These are phyloP conservation scores for Sinonovacula constricta DNA, from an alignment of 1,140 invertebrate species.

Conservation along the genomic window DNA sequence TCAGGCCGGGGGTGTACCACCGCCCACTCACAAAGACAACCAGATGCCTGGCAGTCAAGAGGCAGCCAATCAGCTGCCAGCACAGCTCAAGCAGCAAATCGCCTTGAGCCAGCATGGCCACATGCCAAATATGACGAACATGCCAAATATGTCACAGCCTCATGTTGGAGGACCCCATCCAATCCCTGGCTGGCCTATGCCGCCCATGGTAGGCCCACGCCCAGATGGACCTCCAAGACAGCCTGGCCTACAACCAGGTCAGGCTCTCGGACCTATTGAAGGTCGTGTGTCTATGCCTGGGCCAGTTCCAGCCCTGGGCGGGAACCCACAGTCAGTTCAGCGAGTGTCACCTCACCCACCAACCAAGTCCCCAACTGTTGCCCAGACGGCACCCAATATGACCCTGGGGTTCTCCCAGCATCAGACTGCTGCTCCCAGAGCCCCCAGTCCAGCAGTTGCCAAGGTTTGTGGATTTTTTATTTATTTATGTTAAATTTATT, in stretches of 20 bases:
- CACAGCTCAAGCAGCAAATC: conserved; percentile 39
- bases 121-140: neutral
- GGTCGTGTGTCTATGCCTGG: conserved; percentile 37
- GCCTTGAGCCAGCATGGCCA: conserved; percentile 25
- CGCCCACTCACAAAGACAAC: neutral
- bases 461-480: too few relatives aligned
- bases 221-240: conserved; percentile 26
- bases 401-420: conserved; percentile 50
- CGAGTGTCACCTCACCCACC: conserved; percentile 58
- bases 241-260: conserved; percentile 14
- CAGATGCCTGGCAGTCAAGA: conserved; percentile 46
- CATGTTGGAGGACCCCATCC: conserved; percentile 8
- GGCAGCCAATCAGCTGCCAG: conserved; percentile 38
- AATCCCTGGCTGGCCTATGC: conserved; percentile 18
- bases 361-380: conserved; percentile 61
- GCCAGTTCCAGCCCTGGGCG: conserved; percentile 39
- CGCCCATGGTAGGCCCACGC: conserved; percentile 7
- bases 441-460: conserved; percentile 48
- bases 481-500: too few relatives aligned
- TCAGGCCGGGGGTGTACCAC: conserved; percentile 5
- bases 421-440: conserved; percentile 43
- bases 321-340: conserved; percentile 44
- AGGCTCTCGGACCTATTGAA: conserved; percentile 7
- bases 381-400: conserved; percentile 63
- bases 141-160: conserved; percentile 7